Percentiles rank a stretch among this genome's conserved stretches.
These are phyloP conservation scores for Drosophila subsilvestris DNA, from an alignment of 2,888 invertebrate species.

Conservation along the genomic window DNA sequence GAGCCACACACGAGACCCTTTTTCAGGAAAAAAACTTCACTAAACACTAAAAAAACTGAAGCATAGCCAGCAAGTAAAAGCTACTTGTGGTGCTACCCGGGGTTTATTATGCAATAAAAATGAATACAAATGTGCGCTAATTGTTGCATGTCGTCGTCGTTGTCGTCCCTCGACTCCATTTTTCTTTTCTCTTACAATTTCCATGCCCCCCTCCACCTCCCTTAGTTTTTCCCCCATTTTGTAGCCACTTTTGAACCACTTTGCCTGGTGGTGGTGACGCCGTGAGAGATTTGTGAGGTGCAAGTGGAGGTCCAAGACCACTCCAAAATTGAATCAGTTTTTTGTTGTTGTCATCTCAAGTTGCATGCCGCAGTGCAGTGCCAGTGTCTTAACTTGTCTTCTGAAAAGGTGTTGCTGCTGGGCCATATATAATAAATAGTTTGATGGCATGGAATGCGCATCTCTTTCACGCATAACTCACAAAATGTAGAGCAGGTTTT, in stretches of 20 bases:
- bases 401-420: constrained; percentile 10
- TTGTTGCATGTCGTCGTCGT: constrained; percentile 46
- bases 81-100: constrained; percentile 7
- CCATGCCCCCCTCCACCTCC: not conserved
- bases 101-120: constrained; percentile 61
- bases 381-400: constrained; percentile 12
- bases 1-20: constrained; percentile 3
- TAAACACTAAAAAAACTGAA: constrained; percentile 1
- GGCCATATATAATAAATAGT: not conserved
- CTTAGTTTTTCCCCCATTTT: constrained; percentile 9
- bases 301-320: constrained; percentile 28
- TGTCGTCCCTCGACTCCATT: constrained; percentile 29
- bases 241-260: constrained; percentile 14
- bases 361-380: constrained; percentile 5
- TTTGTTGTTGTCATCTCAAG: constrained; percentile 35
- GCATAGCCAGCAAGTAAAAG: constrained; percentile 2
- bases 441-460: not conserved
- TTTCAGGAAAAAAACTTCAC: constrained; percentile 6
- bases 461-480: not conserved
- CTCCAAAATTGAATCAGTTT: constrained; percentile 24
- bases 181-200: constrained; percentile 14
- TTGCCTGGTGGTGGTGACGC: constrained; percentile 23
- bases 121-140: constrained; percentile 53
- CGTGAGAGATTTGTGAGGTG: constrained; percentile 27
- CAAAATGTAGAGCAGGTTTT: not conserved